These are phyloP conservation scores for Channa argus DNA, from an alignment of 2,113 vertebrate genomes.

Conservation along the genomic window DNA sequence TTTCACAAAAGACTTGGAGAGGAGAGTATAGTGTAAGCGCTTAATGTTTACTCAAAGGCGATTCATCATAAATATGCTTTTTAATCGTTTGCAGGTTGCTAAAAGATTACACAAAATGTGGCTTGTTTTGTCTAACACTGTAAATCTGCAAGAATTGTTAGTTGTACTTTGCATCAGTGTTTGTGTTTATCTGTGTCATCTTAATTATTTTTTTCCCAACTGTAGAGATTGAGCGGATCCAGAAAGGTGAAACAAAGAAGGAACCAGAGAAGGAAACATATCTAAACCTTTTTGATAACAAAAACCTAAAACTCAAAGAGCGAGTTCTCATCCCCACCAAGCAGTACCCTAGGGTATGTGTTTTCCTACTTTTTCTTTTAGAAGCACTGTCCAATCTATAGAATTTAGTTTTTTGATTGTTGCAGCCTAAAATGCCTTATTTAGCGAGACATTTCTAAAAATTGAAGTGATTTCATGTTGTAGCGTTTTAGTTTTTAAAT, in stretches of 20 bases:
- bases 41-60: too few relatives aligned
- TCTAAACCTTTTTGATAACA: constrained; percentile 94
- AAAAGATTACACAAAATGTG: background rate
- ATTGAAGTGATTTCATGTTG: too few relatives aligned
- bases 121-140: background rate
- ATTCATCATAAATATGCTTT: background rate
- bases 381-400: too few relatives aligned
- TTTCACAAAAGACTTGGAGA: too few relatives aligned
- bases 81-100: background rate
- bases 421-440: too few relatives aligned
- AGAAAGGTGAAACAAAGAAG: constrained; percentile 94
- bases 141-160: background rate
- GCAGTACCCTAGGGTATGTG: constrained; percentile 92
- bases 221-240: constrained; percentile 94
- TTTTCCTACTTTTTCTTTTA: background rate
- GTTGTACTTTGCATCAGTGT: rapidly evolving
- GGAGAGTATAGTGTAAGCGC: too few relatives aligned
- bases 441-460: too few relatives aligned
- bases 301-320: constrained; percentile 95
- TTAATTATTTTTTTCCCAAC: background rate
- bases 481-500: too few relatives aligned
- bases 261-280: constrained; percentile 91
- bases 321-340: constrained; percentile 96
- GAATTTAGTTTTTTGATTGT: too few relatives aligned
- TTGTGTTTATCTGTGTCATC: background rate